Percentiles rank a stretch among this genome's conserved stretches.
These are phyloP conservation scores for Vipera latastei DNA, from an alignment of 2,797 vertebrate genomes.

Conservation along the genomic window DNA sequence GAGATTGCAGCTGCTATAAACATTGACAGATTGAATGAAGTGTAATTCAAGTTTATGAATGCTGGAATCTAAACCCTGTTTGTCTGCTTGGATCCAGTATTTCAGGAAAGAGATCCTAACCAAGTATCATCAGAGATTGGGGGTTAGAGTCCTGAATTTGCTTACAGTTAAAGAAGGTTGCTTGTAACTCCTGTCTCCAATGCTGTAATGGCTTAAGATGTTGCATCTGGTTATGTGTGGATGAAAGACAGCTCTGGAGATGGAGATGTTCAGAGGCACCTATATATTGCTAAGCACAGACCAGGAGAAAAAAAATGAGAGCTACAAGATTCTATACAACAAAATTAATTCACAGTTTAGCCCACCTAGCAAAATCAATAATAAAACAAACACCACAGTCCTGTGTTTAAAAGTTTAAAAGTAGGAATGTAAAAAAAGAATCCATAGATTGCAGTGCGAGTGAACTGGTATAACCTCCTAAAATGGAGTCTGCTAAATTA, in stretches of 20 bases:
- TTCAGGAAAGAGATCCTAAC: not conserved
- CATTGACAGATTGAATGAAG: not conserved
- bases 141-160: not conserved
- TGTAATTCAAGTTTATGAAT: conserved; percentile 28
- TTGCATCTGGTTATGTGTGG: not conserved
- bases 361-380: not conserved
- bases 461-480: not conserved
- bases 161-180: not conserved
- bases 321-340: not conserved
- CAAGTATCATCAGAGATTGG: not conserved
- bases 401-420: not conserved
- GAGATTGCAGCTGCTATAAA: conserved; percentile 29
- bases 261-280: not conserved
- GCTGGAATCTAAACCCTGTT: not conserved
- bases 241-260: not conserved
- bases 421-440: not conserved
- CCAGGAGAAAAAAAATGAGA: not conserved
- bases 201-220: not conserved
- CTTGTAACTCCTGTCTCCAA: not conserved
- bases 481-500: not conserved
- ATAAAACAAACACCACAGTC: not conserved
- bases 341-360: not conserved
- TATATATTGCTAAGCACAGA: not conserved
- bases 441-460: not conserved
- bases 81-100: not conserved